Percentiles rank a stretch among this genome's conserved stretches.
These are phyloP conservation scores for Tamandua tetradactyla DNA, from an alignment of 2,797 vertebrate species.

Conservation along the genomic window DNA sequence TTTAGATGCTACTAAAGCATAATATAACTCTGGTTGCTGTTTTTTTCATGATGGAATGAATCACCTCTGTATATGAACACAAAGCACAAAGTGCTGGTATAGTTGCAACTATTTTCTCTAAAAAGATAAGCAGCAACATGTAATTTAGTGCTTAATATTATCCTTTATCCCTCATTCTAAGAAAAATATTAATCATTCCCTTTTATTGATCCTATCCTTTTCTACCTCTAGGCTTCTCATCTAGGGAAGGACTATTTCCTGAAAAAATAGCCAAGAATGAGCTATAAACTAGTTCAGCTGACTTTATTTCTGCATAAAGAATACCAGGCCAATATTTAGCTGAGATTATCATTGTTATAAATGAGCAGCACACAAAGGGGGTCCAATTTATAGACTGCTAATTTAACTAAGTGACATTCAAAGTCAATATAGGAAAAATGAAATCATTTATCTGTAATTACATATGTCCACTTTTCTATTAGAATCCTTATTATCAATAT, in stretches of 20 bases:
- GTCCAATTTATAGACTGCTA: background rate
- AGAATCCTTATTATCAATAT: background rate
- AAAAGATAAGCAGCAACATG: background rate
- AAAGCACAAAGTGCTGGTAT: background rate
- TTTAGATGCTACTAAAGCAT: background rate
- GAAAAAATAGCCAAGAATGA: background rate
- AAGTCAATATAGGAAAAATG: background rate
- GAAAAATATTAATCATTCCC: background rate
- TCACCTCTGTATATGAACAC: background rate
- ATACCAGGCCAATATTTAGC: background rate
- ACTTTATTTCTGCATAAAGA: background rate
- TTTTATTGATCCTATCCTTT: background rate
- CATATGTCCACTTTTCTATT: background rate
- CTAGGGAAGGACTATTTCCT: background rate
- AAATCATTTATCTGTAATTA: background rate
- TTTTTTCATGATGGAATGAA: background rate
- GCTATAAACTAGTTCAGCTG: background rate
- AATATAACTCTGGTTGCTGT: background rate
- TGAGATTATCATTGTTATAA: background rate
- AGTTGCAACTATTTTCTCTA: background rate
- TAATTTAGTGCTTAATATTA: background rate
- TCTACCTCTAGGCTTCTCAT: background rate
- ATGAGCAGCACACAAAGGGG: background rate
- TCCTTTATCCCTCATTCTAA: background rate
- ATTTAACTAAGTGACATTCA: background rate